Conservation (phyloP, 2,888 invertebrate genomes). For the Hypena proboscidalis region DNA sequence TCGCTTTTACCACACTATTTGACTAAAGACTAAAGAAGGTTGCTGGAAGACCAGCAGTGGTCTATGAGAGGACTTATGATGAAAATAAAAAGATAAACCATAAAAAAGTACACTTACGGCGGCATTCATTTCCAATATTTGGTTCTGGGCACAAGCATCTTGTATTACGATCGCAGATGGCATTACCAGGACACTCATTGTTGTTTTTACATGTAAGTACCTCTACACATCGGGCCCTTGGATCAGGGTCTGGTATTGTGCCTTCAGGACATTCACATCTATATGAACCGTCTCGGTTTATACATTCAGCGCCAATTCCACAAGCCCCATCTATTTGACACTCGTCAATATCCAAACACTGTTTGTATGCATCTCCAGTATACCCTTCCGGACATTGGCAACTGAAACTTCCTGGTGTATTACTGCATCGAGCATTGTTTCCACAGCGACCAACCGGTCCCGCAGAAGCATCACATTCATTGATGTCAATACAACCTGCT, state of each 20-base stretch:
- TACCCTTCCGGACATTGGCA: slow-evolving; percentile 94
- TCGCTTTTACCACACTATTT: no score
- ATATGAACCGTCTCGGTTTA: slow-evolving; percentile 91
- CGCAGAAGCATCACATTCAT: slow-evolving; percentile 93
- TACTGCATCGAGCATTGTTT: slow-evolving; percentile 92
- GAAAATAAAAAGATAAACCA: background rate
- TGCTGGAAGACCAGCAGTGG: no score
- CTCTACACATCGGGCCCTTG: slow-evolving; percentile 92
- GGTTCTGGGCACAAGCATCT: slow-evolving; percentile 96
- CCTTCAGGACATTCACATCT: slow-evolving; percentile 93
- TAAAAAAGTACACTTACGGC: slow-evolving; percentile 88
- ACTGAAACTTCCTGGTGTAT: slow-evolving; percentile 91
- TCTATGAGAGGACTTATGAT: no score
- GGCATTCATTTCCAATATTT: slow-evolving; percentile 95
- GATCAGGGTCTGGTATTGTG: slow-evolving; percentile 93
- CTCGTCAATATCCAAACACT: slow-evolving; percentile 94
- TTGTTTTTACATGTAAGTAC: slow-evolving; percentile 91
- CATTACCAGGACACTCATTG: slow-evolving; percentile 95
- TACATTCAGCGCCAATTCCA: slow-evolving; percentile 92
- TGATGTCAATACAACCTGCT: slow-evolving; percentile 95
- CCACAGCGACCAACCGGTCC: slow-evolving; percentile 94
- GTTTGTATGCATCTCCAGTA: slow-evolving; percentile 92
- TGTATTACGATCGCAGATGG: slow-evolving; percentile 91
- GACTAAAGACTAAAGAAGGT: no score
- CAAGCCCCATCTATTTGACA: slow-evolving; percentile 90